phyloP scores from a whole-genome alignment of 2,797 vertebrate species.

The Paratrypauchen microcephalus region DNA sequence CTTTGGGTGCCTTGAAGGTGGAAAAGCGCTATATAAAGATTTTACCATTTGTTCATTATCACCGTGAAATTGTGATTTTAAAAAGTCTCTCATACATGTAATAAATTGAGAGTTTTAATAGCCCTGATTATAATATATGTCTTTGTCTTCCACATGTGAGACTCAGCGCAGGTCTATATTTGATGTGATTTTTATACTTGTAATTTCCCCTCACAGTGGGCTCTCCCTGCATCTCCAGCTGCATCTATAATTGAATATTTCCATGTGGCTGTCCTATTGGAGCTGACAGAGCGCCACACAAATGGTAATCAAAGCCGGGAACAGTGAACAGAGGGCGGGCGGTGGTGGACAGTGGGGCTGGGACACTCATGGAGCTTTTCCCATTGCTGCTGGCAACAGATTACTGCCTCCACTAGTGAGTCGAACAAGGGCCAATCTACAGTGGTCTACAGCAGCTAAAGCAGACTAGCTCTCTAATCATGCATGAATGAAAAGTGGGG shows the following conservation, averaged over 20 bases:
- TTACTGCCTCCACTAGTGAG: constrained; percentile 56
- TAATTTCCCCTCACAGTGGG: constrained; percentile 16
- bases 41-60: too few species aligned
- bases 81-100: neutral
- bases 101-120: neutral
- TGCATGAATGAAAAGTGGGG: constrained; percentile 40
- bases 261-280: constrained; percentile 38
- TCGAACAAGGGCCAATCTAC: constrained; percentile 69
- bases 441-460: constrained; percentile 61
- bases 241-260: constrained; percentile 53
- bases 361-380: constrained; percentile 52
- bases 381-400: constrained; percentile 51
- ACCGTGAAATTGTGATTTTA: neutral
- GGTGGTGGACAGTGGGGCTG: constrained; percentile 64
- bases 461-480: constrained; percentile 44
- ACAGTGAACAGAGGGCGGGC: constrained; percentile 46
- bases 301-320: constrained; percentile 60
- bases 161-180: constrained; percentile 17
- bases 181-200: constrained; percentile 24
- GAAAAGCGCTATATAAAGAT: too few species aligned
- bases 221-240: constrained; percentile 19
- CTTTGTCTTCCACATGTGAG: constrained; percentile 9
- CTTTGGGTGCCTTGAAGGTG: too few species aligned
- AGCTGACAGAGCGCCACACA: constrained; percentile 52
- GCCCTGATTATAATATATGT: constrained; percentile 13